Percentiles rank a stretch among this genome's conserved stretches.
These are phyloP conservation scores for Prosapia bicincta DNA, from an alignment of 2,888 invertebrate genomes.

Conservation along the genomic window DNA sequence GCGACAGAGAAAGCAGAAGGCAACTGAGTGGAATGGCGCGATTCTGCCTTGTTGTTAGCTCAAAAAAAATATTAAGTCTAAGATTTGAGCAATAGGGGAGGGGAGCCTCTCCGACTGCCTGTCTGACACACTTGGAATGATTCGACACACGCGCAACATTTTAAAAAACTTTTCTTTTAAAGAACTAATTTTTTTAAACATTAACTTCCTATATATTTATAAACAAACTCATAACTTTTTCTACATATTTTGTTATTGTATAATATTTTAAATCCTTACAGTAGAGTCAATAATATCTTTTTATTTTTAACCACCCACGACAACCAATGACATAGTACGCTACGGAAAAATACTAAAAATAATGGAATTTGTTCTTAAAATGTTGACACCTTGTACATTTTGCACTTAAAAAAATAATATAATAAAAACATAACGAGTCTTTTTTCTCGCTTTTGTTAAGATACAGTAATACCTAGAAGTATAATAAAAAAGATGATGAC, in stretches of 20 bases:
- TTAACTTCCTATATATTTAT: constrained; percentile 32
- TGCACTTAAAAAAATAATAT: constrained; percentile 29
- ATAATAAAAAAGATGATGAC: constrained; percentile 29
- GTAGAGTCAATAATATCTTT: constrained; percentile 30
- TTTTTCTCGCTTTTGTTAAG: constrained; percentile 23
- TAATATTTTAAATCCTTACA: constrained; percentile 29
- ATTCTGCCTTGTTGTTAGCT: background rate
- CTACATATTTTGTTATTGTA: constrained; percentile 30
- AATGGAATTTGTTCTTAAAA: constrained; percentile 31
- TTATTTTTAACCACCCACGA: background rate
- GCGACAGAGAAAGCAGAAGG: constrained; percentile 27
- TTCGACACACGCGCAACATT: constrained; percentile 34
- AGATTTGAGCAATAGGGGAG: constrained; percentile 32
- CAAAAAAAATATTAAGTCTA: constrained; percentile 9
- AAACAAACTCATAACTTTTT: constrained; percentile 28
- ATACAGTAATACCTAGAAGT: constrained; percentile 25
- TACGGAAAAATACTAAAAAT: constrained; percentile 28
- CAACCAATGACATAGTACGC: constrained; percentile 15
- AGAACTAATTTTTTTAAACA: constrained; percentile 31
- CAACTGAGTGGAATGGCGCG: constrained; percentile 26
- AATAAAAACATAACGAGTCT: constrained; percentile 22
- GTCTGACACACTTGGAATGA: constrained; percentile 27
- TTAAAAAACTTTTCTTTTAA: constrained; percentile 29
- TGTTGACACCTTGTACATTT: constrained; percentile 26
- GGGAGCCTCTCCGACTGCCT: constrained; percentile 17